phyloP scores from a whole-genome alignment of 2,797 vertebrate genomes.

The Anisognathus igniventris region DNA sequence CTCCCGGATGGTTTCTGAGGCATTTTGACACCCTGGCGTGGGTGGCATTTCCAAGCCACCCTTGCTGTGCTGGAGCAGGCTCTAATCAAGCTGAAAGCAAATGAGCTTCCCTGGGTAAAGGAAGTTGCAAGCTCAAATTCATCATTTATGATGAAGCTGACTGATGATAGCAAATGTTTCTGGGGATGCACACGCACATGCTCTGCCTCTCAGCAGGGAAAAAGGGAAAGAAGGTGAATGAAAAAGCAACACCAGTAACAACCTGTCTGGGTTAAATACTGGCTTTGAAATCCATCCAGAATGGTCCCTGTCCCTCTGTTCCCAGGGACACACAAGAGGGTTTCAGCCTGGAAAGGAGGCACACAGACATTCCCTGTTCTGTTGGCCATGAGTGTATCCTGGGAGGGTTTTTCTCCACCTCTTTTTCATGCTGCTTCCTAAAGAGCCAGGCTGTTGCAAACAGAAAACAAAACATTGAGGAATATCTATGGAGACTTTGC shows the following conservation, averaged over 20 bases:
- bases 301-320: neutral
- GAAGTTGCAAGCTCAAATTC: neutral
- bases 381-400: accelerated
- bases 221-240: neutral
- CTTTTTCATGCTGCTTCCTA: neutral
- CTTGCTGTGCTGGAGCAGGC: neutral
- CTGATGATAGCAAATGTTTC: neutral
- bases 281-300: neutral
- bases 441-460: neutral
- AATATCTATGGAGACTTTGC: neutral
- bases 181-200: neutral
- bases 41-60: slow-evolving; percentile 33
- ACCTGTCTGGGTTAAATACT: neutral
- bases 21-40: neutral
- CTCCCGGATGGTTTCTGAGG: neutral
- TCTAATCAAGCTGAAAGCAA: neutral
- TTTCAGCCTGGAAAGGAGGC: neutral
- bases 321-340: neutral
- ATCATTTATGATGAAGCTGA: neutral
- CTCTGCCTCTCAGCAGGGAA: neutral
- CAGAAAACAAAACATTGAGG: neutral
- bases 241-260: neutral
- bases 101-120: neutral
- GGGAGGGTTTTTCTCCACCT: neutral
- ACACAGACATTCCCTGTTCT: neutral